Evolutionary conservation across 2,113 vertebrate species (phyloP), one percentile per base, ranked within the genome.

Genomic region (Ochotona princeps): DNA sequence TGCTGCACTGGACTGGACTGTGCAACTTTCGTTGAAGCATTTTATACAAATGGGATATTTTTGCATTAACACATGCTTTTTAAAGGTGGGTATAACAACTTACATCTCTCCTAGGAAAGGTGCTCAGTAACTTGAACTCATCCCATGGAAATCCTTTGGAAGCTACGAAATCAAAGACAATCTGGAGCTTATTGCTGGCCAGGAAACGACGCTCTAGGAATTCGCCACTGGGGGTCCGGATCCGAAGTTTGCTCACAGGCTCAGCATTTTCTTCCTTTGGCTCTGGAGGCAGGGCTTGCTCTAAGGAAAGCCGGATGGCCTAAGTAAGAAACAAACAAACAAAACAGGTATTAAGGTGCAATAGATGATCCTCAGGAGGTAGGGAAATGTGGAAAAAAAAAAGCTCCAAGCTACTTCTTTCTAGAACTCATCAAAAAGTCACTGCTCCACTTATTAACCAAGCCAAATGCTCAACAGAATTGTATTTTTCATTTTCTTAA

Each of bases 91-190:
- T 11, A 57, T 72, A 35, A 23, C 26, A 92, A 98, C 98, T 98
- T 97, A 99, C 99, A 96, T 99, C 99, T 99, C 99, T 99, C 98
- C 99, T 99, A 30, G 99, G 99, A 98, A 99, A 99, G 98, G 99
- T 99, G 97, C 99, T 99, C 97, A 99, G 99, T 96, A 99, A 98
- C 98, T 99, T 99, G 98, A 99, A 99, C 96, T 99, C 99, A 47
- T 99, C 99, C 96, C 98, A 99, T 65, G 99, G 99, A 97, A 98
- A 99, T 91, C 99, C 99, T 98, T 99, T 99, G 97, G 99, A 99
- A 97, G 99, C 99, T 96, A 99, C 99, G 88, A 99, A 99, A 98
- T 99, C 99, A 93, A 99, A 99, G 97, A 99, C 99, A 93, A 99
- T 99, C 98, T 99, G 99, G 66, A 99, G 99, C 96, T 99, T 99